phyloP scores from a whole-genome alignment of 2,888 invertebrate genomes.

The Theristus sp. region DNA sequence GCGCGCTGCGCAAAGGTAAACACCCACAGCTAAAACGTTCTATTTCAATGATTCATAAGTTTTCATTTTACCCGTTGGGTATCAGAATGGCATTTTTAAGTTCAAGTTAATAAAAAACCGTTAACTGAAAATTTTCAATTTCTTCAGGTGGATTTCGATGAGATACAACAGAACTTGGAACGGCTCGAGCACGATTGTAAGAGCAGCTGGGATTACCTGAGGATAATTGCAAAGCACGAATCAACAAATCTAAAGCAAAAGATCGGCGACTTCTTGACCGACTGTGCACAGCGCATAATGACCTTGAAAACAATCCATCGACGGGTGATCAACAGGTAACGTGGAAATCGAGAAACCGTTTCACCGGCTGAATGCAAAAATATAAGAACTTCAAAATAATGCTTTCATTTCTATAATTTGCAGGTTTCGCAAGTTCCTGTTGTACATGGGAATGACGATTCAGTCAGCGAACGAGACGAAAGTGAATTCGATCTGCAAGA shows the following conservation, averaged over 20 bases:
- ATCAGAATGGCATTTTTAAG: too few relatives aligned
- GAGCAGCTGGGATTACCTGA: slow-evolving; percentile 84
- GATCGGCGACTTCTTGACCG: slow-evolving; percentile 79
- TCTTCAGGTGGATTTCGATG: slow-evolving; percentile 86
- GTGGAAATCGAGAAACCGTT: too few relatives aligned
- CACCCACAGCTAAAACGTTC: too few relatives aligned
- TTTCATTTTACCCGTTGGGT: too few relatives aligned
- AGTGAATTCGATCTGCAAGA: slow-evolving; percentile 70
- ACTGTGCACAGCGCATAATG: slow-evolving; percentile 90
- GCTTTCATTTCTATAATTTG: too few relatives aligned
- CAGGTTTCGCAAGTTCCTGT: slow-evolving; percentile 66
- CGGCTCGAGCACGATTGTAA: slow-evolving; percentile 89
- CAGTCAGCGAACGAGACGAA: slow-evolving; percentile 63
- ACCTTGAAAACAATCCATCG: slow-evolving; percentile 74
- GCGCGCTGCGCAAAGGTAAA: slow-evolving; percentile 47
- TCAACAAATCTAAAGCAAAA: slow-evolving; percentile 39
- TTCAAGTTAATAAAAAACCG: too few relatives aligned
- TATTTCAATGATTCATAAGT: background rate
- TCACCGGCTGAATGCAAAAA: too few relatives aligned
- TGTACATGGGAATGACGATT: slow-evolving; percentile 83
- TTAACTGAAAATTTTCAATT: too few relatives aligned
- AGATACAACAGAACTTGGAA: slow-evolving; percentile 59
- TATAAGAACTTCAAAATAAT: too few relatives aligned
- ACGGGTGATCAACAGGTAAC: slow-evolving; percentile 69
- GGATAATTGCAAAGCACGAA: slow-evolving; percentile 60